Base-by-base conservation (phyloP, 2,888 invertebrate species). In the Zootermopsis nevadensis region DNA sequence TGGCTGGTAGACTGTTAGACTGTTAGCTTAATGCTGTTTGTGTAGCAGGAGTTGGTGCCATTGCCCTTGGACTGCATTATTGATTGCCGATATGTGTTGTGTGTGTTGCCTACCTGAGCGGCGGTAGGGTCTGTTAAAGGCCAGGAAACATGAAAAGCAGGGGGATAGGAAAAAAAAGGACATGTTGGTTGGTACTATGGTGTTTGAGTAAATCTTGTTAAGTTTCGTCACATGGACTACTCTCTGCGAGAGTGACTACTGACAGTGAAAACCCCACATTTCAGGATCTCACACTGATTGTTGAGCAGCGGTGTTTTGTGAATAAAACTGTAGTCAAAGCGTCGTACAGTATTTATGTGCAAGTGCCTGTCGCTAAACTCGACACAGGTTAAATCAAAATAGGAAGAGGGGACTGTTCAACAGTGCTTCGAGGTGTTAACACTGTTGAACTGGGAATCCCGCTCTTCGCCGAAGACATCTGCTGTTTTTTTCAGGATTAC, bases 51-150 rank as follows among this genome's bases (percentile, higher is more conserved):
- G 77, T 55, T 77, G 77, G 77, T 77, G 77, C 53, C 48, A 79
- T 38, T 74, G 74, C 74, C 74, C 74, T 74, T 38, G 48, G 33
- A 48, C 82, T 82, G 82, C 77, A 77, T 77, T 82, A 82, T 82
- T 82, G 82, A 82, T 82, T 82, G 82, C 67, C 82, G 82, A 76
- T 66, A 66, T 77, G 76, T 76, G 76, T 55, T 48, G 82, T 48
- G 74, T 55, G 42, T 42, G 69, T 81, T 81, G 69, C 74, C 74
- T 81, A 81, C 81, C 81, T 80, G 80, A 74, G 74, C 74, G 38
- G 38, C 24, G 33, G 74, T 42, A 74, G 74, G 74, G 74, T 74
- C 33, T 74, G 38, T 38, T 38, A 38, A 35, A 38, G 42, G 22
- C 27, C 10, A 74, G 38, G 38, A 24, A 35, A 35, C 38, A 38